phyloP scores from a whole-genome alignment of 2,113 vertebrate species.

The Gavialis gangeticus region DNA sequence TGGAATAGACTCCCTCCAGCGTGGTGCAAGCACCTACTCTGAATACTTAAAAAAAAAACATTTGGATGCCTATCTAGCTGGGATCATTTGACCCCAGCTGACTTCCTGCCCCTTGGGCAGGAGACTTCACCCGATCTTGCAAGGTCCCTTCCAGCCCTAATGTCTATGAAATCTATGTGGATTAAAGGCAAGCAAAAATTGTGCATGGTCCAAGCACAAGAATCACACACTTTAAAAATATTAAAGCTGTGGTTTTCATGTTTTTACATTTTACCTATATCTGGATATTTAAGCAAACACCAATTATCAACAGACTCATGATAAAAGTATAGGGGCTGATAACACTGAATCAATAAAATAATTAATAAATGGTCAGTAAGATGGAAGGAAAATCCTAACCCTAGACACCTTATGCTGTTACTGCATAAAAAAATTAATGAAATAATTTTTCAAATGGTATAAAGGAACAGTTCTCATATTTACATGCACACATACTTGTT shows the following conservation, averaged over 20 bases:
- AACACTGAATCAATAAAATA: not conserved
- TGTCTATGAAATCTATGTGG: too few species aligned
- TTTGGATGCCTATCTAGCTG: too few species aligned
- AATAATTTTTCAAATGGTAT: not conserved
- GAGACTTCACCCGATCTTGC: too few species aligned
- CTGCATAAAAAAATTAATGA: not conserved
- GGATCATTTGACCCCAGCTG: too few species aligned
- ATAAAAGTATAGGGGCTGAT: not conserved
- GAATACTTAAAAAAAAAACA: too few species aligned
- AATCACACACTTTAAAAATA: not conserved
- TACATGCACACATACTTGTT: not conserved
- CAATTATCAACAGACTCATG: not conserved
- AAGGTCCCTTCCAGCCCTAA: too few species aligned
- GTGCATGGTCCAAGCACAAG: too few species aligned
- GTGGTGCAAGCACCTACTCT: too few species aligned
- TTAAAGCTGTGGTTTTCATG: not conserved
- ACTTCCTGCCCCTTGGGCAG: too few species aligned
- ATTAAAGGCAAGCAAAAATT: too few species aligned
- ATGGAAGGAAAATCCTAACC: not conserved
- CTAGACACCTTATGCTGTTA: not conserved
- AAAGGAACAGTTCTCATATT: not conserved
- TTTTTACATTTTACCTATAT: too few species aligned
- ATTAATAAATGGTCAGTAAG: not conserved
- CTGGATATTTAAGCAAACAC: not conserved
- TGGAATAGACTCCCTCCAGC: too few species aligned